Conservation (phyloP, 2,888 invertebrate genomes). For the Notocelia uddmanniana region DNA sequence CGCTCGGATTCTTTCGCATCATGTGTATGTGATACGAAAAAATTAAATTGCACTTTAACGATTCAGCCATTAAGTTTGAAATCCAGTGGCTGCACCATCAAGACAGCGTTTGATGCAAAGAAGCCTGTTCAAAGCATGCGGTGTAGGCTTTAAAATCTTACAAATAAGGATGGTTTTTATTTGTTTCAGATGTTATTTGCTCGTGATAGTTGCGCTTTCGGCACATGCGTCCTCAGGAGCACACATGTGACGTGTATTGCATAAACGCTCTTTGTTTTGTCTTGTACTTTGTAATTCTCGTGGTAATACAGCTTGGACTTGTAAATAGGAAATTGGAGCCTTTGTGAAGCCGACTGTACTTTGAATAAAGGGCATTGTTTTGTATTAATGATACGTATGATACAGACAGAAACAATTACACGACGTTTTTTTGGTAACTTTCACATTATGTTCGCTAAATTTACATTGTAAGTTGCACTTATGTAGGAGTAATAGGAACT, state of each 20-base stretch:
- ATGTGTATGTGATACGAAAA: not conserved
- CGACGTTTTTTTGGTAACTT: not conserved
- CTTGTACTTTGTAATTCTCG: conserved; percentile 60
- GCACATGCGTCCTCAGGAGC: conserved; percentile 62
- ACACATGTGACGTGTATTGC: conserved; percentile 63
- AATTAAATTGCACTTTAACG: not conserved
- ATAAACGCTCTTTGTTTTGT: conserved; percentile 64
- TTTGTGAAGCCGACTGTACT: conserved; percentile 14
- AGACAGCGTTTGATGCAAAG: conserved; percentile 24
- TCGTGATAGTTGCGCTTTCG: conserved; percentile 44
- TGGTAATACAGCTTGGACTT: conserved; percentile 45
- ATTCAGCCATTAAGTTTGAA: not conserved
- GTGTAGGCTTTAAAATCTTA: not conserved
- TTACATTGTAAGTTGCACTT: no score
- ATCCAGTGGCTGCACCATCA: not conserved
- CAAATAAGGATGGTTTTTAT: conserved; percentile 22
- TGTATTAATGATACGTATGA: conserved; percentile 6
- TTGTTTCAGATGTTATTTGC: conserved; percentile 9
- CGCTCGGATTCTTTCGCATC: not conserved
- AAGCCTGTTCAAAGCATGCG: not conserved
- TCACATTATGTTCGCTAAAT: not conserved
- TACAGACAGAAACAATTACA: not conserved
- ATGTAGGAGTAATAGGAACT: no score
- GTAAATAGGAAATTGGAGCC: conserved; percentile 29
- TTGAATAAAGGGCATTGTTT: not conserved